Evolutionary conservation across 2,888 invertebrate genomes (phyloP).

Genomic region (Empis stercorea): DNA sequence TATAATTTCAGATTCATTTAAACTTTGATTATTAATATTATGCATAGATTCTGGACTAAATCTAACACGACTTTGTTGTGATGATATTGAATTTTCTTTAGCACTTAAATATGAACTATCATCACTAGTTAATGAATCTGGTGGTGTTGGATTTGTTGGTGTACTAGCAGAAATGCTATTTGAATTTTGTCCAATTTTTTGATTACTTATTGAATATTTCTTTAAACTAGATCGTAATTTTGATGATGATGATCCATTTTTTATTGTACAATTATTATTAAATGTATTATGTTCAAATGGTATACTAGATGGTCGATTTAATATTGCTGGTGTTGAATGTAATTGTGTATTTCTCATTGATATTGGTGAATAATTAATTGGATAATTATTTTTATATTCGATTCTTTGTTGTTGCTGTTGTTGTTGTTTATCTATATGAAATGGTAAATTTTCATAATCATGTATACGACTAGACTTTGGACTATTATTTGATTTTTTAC

Average conservation of each 20-base stretch:
- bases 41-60: slow-evolving; percentile 68
- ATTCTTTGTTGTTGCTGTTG: background rate
- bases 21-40: slow-evolving; percentile 20
- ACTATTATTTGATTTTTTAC: no score
- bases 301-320: slow-evolving; percentile 30
- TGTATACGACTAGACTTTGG: slow-evolving; percentile 22
- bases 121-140: slow-evolving; percentile 56
- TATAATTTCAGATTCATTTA: no score
- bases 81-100: slow-evolving; percentile 53
- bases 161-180: slow-evolving; percentile 47
- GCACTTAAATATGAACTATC: slow-evolving; percentile 83
- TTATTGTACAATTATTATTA: slow-evolving; percentile 13
- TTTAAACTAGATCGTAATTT: slow-evolving; percentile 69
- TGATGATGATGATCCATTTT: slow-evolving; percentile 31
- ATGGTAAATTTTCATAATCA: slow-evolving; percentile 25
- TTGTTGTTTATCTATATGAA: slow-evolving; percentile 7
- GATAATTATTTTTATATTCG: background rate
- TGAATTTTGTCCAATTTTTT: slow-evolving; percentile 37
- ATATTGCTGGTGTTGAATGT: slow-evolving; percentile 12
- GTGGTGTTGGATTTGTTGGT: slow-evolving; percentile 60
- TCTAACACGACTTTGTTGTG: slow-evolving; percentile 58
- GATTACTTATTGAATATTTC: slow-evolving; percentile 39
- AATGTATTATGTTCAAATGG: slow-evolving; percentile 43
- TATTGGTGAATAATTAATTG: background rate
- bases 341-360: slow-evolving; percentile 10